These are phyloP conservation scores for Sturnira hondurensis DNA, from an alignment of 2,113 vertebrate species.

Conservation along the genomic window DNA sequence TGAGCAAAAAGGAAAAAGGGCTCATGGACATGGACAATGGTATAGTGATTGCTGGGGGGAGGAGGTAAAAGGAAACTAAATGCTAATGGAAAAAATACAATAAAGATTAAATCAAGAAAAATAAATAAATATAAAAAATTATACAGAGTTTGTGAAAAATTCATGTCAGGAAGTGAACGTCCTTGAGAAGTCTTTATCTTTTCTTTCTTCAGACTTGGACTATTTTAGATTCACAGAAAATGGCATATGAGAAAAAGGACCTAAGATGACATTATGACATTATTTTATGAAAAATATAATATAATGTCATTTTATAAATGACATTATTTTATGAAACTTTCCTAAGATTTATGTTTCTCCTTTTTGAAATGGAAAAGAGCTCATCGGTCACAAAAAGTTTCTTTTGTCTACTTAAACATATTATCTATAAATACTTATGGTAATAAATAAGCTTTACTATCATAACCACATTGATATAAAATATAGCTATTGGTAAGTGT, in stretches of 20 bases:
- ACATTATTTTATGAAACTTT: background rate
- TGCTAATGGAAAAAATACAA: no score
- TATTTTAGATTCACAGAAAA: background rate
- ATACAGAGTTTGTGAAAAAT: background rate
- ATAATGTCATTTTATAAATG: no score
- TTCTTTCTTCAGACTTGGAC: background rate
- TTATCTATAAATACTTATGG: background rate
- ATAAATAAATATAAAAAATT: no score
- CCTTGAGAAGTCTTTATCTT: background rate
- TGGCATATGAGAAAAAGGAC: background rate
- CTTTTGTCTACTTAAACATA: background rate
- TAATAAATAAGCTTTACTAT: background rate
- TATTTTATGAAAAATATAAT: no score
- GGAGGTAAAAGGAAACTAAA: no score
- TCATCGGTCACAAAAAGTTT: background rate
- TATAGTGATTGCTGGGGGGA: no score
- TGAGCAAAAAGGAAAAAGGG: no score
- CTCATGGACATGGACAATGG: no score
- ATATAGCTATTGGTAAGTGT: background rate
- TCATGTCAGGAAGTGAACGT: background rate
- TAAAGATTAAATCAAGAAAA: no score
- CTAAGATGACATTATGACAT: no score
- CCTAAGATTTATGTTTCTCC: background rate
- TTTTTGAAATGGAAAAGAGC: background rate
- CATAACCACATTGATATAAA: background rate